Evolutionary conservation across 2,113 vertebrate species (phyloP).

Genomic region (Rafetus swinhoei): DNA sequence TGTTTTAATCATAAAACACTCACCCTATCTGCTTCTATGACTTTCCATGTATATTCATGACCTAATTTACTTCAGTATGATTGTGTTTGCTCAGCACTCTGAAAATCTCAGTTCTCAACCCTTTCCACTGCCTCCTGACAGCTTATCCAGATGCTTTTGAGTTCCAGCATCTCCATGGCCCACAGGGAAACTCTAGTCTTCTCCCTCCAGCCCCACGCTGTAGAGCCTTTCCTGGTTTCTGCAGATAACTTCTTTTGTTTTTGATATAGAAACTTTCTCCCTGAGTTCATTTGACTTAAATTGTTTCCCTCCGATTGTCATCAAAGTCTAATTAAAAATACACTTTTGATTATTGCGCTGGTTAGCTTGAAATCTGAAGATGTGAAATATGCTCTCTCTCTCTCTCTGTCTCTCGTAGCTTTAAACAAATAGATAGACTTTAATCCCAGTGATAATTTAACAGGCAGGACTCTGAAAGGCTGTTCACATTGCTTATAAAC

Average conservation of each 20-base stretch:
- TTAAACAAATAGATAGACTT: neutral
- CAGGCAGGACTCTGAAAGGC: conserved; percentile 15
- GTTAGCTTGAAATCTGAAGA: conserved; percentile 50
- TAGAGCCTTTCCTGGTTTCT: conserved; percentile 1
- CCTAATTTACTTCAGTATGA: neutral
- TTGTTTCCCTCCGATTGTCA: conserved; percentile 24
- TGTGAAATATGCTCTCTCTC: conserved; percentile 28
- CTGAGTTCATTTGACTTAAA: neutral
- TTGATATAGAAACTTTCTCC: conserved; percentile 38
- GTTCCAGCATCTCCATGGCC: neutral
- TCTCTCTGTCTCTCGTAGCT: neutral
- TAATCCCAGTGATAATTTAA: conserved; percentile 16
- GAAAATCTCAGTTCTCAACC: neutral
- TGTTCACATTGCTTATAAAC: neutral
- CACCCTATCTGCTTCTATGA: neutral
- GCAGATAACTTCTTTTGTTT: conserved; percentile 9
- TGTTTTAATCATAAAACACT: neutral
- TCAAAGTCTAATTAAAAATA: conserved; percentile 67
- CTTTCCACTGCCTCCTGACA: neutral
- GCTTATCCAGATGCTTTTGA: neutral
- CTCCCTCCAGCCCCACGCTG: accelerated
- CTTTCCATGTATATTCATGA: neutral
- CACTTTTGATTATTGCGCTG: neutral
- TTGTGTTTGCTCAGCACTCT: neutral
- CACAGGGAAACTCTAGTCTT: accelerated